Evolutionary conservation across 2,797 vertebrate genomes (phyloP).

Genomic region (Oophaga sylvatica): DNA sequence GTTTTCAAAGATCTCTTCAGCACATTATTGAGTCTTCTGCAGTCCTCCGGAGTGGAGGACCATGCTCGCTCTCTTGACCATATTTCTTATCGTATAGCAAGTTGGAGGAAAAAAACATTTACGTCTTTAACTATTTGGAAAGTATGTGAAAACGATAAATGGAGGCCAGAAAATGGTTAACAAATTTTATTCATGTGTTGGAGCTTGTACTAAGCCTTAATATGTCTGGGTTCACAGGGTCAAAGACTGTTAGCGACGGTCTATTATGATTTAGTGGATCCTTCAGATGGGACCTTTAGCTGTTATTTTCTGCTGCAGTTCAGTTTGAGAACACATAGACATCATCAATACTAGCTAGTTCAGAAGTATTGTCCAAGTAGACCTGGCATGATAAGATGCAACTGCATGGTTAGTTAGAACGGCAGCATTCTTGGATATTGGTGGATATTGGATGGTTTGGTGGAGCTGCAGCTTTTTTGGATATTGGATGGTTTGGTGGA

Average conservation of each 20-base stretch:
- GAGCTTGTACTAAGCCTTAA: neutral
- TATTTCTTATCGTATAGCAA: neutral
- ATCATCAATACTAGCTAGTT: neutral
- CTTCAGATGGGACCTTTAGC: neutral
- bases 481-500: no score
- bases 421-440: no score
- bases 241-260: no score
- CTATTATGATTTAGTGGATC: neutral
- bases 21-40: neutral
- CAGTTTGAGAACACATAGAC: neutral
- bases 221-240: no score
- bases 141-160: neutral
- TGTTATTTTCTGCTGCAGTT: neutral
- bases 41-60: neutral
- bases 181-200: neutral
- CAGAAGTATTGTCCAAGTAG: neutral
- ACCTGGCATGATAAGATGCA: neutral
- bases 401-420: no score
- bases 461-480: neutral
- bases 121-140: neutral
- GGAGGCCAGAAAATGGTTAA: neutral
- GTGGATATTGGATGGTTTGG: no score
- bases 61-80: neutral
- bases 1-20: no score
- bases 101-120: neutral